Evolutionary conservation across 2,113 vertebrate species (phyloP), one percentile per base, ranked within the genome.

Genomic region (Verasper variegatus): DNA sequence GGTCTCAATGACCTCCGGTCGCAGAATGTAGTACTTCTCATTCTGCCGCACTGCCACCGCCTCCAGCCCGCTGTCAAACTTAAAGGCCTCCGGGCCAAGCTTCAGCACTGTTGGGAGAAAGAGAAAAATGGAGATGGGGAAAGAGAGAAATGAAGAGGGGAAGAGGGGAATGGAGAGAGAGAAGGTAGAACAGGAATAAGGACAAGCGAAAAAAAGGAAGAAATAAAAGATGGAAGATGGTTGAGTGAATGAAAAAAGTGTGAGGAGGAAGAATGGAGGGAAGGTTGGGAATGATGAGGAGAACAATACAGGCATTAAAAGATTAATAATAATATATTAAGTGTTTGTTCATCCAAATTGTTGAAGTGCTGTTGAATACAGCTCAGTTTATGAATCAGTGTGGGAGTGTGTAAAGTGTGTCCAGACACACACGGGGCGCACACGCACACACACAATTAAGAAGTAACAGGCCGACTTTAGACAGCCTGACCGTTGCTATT

Each of bases 1-100:
- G 11, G 98, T 99, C 93, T 99, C 98, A 55, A 99, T 99, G 69
- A 99, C 98, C 92, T 99, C 98, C 11, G 97, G 98, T 62, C 97
- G 93, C 49, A 99, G 95, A 89, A 99, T 99, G 92, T 99, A 99
- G 88, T 99, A 99, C 85, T 99, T 99, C 88, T 99, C 98, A 27
- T 98, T 98, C 91, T 99, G 98, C 45, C 98, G 94, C 21, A 99
- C 95, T 2, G 97, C 98, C 80, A 99, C 96, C 0, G 97, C 98
- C 90, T 99, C 97, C 68, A 97, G 91, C 0, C 97, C 97, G 18
- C 97, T 97, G 81, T 99, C 98, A 71, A 99, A 99, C 90, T 99
- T 99, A 83, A 99, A 99, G 18, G 98, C 97, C 84, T 99, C 98
- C 5, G 98, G 97, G 66, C 98, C 98, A 14, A 99, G 92, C 92